These are phyloP conservation scores for Tachina lurida DNA, from an alignment of 2,888 invertebrate genomes.

Conservation along the genomic window DNA sequence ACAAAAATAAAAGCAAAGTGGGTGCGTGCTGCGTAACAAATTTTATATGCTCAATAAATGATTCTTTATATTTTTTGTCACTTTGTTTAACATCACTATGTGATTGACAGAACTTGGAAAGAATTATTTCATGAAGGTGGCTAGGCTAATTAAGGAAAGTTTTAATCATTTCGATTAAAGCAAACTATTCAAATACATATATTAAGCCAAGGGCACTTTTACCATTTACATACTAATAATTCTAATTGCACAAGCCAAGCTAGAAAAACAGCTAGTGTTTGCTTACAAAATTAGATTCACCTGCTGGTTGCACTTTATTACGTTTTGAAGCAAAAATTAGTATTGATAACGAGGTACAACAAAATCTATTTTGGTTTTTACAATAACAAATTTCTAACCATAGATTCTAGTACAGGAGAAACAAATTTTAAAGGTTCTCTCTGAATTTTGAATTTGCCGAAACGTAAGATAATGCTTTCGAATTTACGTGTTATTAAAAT, in stretches of 20 bases:
- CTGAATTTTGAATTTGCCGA: too few species aligned
- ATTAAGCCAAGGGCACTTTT: too few species aligned
- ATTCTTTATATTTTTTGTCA: constrained; percentile 60
- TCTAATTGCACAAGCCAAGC: neutral
- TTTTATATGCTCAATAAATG: constrained; percentile 43
- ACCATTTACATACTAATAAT: too few species aligned
- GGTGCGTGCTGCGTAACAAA: constrained; percentile 59
- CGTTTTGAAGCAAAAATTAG: neutral
- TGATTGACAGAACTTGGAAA: constrained; percentile 25
- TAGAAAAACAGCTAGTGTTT: neutral
- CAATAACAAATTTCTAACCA: too few species aligned
- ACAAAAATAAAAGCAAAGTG: constrained; percentile 53
- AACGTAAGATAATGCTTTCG: too few species aligned
- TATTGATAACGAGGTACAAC: neutral
- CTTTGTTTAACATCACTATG: constrained; percentile 49
- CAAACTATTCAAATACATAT: too few species aligned
- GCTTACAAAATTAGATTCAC: neutral
- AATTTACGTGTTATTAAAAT: too few species aligned
- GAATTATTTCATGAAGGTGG: constrained; percentile 3
- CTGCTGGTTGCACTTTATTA: neutral
- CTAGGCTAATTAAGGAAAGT: too few species aligned
- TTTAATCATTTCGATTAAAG: too few species aligned
- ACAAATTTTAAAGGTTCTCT: too few species aligned
- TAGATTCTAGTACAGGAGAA: too few species aligned
- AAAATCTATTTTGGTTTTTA: too few species aligned